Evolutionary conservation across 1,140 invertebrate genomes (phyloP).

Genomic region (Adoxophyes honmai): DNA sequence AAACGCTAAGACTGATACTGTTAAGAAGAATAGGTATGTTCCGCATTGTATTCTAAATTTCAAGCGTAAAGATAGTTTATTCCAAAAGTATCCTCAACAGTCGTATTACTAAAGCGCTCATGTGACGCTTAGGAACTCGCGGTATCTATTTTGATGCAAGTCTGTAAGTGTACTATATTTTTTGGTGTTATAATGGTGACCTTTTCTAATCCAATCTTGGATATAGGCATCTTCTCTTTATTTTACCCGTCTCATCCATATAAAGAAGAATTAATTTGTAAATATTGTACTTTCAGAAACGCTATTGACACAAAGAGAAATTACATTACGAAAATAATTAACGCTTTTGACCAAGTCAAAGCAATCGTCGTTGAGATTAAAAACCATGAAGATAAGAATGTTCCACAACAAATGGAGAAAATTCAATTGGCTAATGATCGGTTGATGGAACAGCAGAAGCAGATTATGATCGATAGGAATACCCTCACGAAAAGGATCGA

Average conservation of each 20-base stretch:
- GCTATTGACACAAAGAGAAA: constrained; percentile 53
- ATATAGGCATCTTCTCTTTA: too few species aligned
- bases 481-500: constrained; percentile 67
- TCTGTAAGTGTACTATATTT: too few species aligned
- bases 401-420: constrained; percentile 61
- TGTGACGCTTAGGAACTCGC: too few species aligned
- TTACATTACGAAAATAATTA: constrained; percentile 48
- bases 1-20: constrained; percentile 45
- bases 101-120: too few species aligned
- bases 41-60: constrained; percentile 17
- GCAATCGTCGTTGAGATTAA: constrained; percentile 60
- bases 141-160: too few species aligned
- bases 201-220: too few species aligned
- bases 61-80: too few species aligned
- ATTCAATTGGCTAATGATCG: constrained; percentile 71
- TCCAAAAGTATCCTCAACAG: too few species aligned
- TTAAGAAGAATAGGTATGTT: constrained; percentile 59
- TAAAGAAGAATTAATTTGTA: too few species aligned
- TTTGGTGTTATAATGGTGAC: too few species aligned
- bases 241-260: too few species aligned
- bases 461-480: constrained; percentile 56
- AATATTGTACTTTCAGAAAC: constrained; percentile 36
- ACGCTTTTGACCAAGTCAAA: constrained; percentile 70
- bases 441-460: constrained; percentile 77
- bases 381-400: constrained; percentile 63